Evolutionary conservation across 2,113 vertebrate species (phyloP).

Genomic region (Phylloscopus trochiloides): DNA sequence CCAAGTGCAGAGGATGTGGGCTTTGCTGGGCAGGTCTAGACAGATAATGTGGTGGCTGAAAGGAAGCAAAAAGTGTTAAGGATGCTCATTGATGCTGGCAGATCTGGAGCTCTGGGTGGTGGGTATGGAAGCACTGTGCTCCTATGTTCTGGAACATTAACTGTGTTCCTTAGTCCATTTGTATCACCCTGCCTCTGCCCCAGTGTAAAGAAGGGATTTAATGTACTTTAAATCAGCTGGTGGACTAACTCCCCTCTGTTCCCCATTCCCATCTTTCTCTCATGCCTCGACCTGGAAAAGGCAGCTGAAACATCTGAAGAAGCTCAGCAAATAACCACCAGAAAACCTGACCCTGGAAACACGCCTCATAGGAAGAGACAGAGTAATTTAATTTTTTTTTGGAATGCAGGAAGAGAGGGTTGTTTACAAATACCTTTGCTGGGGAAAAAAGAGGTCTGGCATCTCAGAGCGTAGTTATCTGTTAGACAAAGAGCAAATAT

Average conservation of each 20-base stretch:
- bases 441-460: background rate
- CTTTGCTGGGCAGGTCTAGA: background rate
- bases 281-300: background rate
- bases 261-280: background rate
- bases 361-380: background rate
- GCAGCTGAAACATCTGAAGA: background rate
- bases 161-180: background rate
- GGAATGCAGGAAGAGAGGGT: background rate
- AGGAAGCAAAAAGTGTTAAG: background rate
- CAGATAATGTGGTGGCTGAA: background rate
- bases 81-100: background rate
- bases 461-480: background rate
- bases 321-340: background rate
- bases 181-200: background rate
- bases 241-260: background rate
- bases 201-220: background rate
- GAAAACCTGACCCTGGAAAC: background rate
- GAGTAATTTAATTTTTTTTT: background rate
- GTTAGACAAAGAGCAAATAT: constrained; percentile 24
- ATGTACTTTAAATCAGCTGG: background rate
- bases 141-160: background rate
- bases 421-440: constrained; percentile 47
- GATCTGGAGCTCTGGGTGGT: background rate
- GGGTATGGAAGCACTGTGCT: background rate
- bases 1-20: background rate